These are phyloP conservation scores for Botrylloides violaceus DNA, from an alignment of 23 tunicate genomes.

Conservation along the genomic window DNA sequence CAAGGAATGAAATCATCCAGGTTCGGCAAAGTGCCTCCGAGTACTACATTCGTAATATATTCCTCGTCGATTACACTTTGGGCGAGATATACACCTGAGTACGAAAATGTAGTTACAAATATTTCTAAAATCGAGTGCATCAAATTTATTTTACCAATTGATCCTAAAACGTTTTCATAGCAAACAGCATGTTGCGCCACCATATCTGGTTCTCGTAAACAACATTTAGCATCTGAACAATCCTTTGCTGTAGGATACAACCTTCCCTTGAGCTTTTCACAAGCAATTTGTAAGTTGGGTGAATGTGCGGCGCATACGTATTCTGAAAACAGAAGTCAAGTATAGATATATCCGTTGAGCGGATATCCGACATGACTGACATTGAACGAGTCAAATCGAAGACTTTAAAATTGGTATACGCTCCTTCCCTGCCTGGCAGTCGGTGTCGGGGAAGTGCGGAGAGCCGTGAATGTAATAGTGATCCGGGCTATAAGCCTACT, in stretches of 20 bases:
- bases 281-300: constrained; percentile 19
- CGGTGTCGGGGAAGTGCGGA: too few relatives aligned
- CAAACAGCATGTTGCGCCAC: constrained; percentile 31
- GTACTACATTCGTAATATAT: constrained; percentile 33
- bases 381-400: too few relatives aligned
- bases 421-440: too few relatives aligned
- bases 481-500: too few relatives aligned
- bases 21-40: constrained; percentile 47
- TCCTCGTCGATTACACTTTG: constrained; percentile 59
- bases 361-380: too few relatives aligned
- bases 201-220: constrained; percentile 19
- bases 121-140: not conserved
- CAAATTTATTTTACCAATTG: constrained; percentile 43
- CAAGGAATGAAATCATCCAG: constrained; percentile 68
- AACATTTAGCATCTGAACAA: constrained; percentile 80
- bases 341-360: not conserved
- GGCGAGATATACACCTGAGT: constrained; percentile 54
- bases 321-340: constrained; percentile 23
- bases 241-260: constrained; percentile 39
- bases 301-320: constrained; percentile 75
- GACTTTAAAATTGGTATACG: too few relatives aligned
- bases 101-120: too few relatives aligned
- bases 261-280: constrained; percentile 24
- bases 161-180: constrained; percentile 72
- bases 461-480: too few relatives aligned